These are phyloP conservation scores for Lysandra bellargus DNA, from an alignment of 2,888 invertebrate species.

Conservation along the genomic window DNA sequence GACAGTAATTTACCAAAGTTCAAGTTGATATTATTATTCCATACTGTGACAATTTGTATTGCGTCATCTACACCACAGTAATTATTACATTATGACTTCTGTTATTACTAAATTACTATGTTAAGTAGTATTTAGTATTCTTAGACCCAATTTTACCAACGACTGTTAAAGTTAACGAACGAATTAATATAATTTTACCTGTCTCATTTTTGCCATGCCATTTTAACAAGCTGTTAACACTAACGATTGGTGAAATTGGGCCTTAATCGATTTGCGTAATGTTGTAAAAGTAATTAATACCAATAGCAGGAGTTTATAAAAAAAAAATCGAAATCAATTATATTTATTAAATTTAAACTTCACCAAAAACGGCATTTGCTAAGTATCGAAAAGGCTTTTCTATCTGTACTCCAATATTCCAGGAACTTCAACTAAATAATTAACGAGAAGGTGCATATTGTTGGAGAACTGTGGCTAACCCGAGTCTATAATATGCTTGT, in stretches of 20 bases:
- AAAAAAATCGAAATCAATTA: too few relatives aligned
- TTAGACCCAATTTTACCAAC: too few relatives aligned
- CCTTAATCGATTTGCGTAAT: not conserved
- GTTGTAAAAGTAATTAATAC: not conserved
- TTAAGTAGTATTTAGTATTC: too few relatives aligned
- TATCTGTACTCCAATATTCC: slow-evolving; percentile 10
- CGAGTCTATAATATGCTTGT: not conserved
- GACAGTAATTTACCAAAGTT: too few relatives aligned
- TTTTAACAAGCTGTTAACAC: too few relatives aligned
- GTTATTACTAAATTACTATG: not conserved
- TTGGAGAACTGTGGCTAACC: slow-evolving; percentile 18
- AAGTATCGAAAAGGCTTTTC: slow-evolving; percentile 20
- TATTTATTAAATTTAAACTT: not conserved
- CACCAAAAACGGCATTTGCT: not conserved
- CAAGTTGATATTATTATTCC: too few relatives aligned
- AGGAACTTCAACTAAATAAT: not conserved
- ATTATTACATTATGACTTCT: not conserved
- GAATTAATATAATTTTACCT: too few relatives aligned
- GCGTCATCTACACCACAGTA: not conserved
- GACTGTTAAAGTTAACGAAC: too few relatives aligned
- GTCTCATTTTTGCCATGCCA: too few relatives aligned
- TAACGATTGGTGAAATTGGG: too few relatives aligned
- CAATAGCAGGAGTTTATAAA: not conserved
- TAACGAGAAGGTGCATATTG: slow-evolving; percentile 16
- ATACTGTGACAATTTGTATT: not conserved